Evolutionary conservation across 2,888 invertebrate genomes (phyloP).

Genomic region (Drosophila cracens): DNA sequence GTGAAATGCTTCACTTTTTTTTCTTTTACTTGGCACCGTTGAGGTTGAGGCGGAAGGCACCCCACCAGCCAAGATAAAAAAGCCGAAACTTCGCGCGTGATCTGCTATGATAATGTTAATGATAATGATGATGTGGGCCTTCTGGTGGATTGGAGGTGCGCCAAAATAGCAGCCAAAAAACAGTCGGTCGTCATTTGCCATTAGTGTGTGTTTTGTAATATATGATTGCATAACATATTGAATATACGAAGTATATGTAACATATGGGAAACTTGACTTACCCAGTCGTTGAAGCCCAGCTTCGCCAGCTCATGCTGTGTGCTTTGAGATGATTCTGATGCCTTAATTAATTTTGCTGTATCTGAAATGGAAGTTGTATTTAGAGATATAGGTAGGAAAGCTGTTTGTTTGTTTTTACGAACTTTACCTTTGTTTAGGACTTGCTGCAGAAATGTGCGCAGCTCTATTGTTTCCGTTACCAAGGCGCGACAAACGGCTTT

Average conservation of each 20-base stretch:
- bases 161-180: slow-evolving; percentile 44
- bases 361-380: slow-evolving; percentile 84
- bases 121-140: slow-evolving; percentile 54
- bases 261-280: slow-evolving; percentile 84
- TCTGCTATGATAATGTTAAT: slow-evolving; percentile 57
- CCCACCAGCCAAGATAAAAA: slow-evolving; percentile 13
- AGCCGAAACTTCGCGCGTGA: slow-evolving; percentile 52
- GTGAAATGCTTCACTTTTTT: slow-evolving; percentile 61
- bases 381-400: neutral
- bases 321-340: slow-evolving; percentile 84
- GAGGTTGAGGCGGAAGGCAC: slow-evolving; percentile 34
- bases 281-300: slow-evolving; percentile 96
- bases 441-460: slow-evolving; percentile 95
- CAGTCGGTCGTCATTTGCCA: slow-evolving; percentile 52
- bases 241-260: neutral
- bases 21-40: slow-evolving; percentile 18
- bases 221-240: slow-evolving; percentile 42
- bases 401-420: neutral
- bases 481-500: slow-evolving; percentile 96
- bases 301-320: slow-evolving; percentile 91
- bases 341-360: slow-evolving; percentile 87
- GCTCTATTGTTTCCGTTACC: slow-evolving; percentile 95
- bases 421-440: slow-evolving; percentile 87
- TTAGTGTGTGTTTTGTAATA: slow-evolving; percentile 55
- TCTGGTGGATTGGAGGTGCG: slow-evolving; percentile 64